Evolutionary conservation across 1,140 invertebrate species (phyloP).

Genomic region (Melanaphis sacchari): DNA sequence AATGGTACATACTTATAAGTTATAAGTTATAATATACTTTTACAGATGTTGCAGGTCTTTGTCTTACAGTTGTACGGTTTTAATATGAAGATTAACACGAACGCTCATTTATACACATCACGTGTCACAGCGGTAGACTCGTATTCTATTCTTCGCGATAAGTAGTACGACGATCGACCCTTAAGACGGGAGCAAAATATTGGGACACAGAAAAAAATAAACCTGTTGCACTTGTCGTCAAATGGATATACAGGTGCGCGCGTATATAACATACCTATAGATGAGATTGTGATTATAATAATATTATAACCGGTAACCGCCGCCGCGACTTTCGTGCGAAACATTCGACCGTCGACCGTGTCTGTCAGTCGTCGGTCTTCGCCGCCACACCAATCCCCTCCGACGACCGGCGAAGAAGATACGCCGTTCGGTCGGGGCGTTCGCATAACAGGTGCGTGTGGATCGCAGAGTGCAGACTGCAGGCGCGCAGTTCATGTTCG

Average conservation of each 20-base stretch:
- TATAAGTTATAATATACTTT: too few relatives aligned
- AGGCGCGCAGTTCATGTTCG: background rate
- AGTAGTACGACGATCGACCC: background rate
- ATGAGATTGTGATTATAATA: background rate
- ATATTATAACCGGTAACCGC: background rate
- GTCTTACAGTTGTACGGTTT: background rate
- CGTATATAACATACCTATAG: background rate
- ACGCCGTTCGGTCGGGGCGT: background rate
- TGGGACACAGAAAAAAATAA: background rate
- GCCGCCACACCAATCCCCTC: background rate
- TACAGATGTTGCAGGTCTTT: too few relatives aligned
- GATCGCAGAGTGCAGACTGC: background rate
- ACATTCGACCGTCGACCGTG: background rate
- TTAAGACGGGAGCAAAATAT: background rate
- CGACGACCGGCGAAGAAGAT: background rate
- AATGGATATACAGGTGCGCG: background rate
- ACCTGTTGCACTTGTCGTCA: background rate
- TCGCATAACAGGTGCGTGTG: background rate
- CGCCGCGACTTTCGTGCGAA: conserved; percentile 6
- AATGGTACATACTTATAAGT: too few relatives aligned
- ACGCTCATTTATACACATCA: background rate
- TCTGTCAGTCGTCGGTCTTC: background rate
- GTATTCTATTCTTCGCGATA: background rate
- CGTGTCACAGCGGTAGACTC: background rate
- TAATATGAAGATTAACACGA: background rate